phyloP scores from a whole-genome alignment of 2,888 invertebrate genomes.

The Lasioglossum calceatum region DNA sequence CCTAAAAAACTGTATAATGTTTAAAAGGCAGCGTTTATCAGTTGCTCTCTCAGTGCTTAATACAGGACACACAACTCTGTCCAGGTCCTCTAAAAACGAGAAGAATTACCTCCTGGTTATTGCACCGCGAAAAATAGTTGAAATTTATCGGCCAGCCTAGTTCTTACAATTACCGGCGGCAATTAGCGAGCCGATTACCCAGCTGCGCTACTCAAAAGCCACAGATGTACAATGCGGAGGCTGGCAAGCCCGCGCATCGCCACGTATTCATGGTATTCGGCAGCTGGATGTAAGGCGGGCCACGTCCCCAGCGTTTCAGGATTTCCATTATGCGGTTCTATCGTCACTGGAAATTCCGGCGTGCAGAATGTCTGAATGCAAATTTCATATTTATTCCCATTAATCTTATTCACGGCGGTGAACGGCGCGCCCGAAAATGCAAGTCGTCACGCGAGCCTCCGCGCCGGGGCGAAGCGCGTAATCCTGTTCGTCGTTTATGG shows the following conservation, averaged over 20 bases:
- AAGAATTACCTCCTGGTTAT: not conserved
- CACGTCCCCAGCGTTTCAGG: not conserved
- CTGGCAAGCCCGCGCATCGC: not conserved
- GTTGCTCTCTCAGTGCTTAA: too few species aligned
- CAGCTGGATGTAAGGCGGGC: conserved; percentile 24
- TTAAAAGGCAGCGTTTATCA: too few species aligned
- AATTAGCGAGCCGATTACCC: not conserved
- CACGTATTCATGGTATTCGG: not conserved
- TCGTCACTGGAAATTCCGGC: conserved; percentile 17
- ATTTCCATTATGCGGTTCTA: conserved; percentile 20
- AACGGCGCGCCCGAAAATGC: not conserved
- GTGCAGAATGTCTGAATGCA: conserved; percentile 14
- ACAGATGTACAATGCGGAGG: not conserved
- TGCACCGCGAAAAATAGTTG: not conserved
- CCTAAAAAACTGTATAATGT: not conserved
- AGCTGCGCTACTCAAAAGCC: not conserved
- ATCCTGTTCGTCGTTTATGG: conserved; percentile 16
- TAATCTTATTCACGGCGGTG: conserved; percentile 32
- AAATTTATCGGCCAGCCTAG: not conserved
- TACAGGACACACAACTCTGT: too few species aligned
- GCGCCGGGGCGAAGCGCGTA: conserved; percentile 10
- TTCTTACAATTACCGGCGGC: not conserved
- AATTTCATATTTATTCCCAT: conserved; percentile 43
- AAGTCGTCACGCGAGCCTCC: conserved; percentile 16
- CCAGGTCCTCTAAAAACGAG: not conserved